Base-by-base conservation (phyloP, 1,140 invertebrate species). In the Ostrea edulis region DNA sequence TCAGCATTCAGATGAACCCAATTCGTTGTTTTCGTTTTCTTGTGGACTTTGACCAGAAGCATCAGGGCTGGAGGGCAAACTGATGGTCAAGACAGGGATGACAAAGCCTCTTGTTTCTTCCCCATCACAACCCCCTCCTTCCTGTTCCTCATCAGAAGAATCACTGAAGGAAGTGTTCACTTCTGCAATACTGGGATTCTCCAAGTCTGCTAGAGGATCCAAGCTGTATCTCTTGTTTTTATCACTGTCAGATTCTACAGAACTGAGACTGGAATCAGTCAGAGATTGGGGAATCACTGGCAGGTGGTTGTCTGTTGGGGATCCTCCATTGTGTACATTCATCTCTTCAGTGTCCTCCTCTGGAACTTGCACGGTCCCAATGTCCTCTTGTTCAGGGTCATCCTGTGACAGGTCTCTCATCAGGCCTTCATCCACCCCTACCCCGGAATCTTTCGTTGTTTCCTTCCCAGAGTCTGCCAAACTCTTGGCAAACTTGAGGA, bases 401-500 rank as follows among this genome's bases (percentile, higher is more conserved):
- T 83, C 82, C 44, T 22, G 25, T 25, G 68, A 77, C 25, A 77
- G 25, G 29, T 25, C 22, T 77, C 68, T 77, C 25, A 77, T 14
- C 86, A 86, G 44, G 87, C 68, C 25, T 12, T 77, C 68, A 87
- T 91, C 87, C 85, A 53, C 90, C 25, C 92, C 92, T 8, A 92
- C 90, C n/a, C 92, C 92, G 20, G 93, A 93, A 88, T 93, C 92
- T 58, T 90, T 86, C 4, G 92, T 92, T 20, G 86, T 90, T 71
- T 93, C 91, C 53, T 90, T 92, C 51, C 91, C 91, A 54, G 90
- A 91, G 62, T 91, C 89, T 20, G 91, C 90, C 20, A 92, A 86
- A 82, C 91, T 90, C 88, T 91, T 90, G 65, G 91, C 91, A 89
- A 92, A 92, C 84, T 90, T 88, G 8, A 92, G 84, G 44, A 92